phyloP scores from a whole-genome alignment of 1,140 invertebrate genomes.

The Plectus sambesii region DNA sequence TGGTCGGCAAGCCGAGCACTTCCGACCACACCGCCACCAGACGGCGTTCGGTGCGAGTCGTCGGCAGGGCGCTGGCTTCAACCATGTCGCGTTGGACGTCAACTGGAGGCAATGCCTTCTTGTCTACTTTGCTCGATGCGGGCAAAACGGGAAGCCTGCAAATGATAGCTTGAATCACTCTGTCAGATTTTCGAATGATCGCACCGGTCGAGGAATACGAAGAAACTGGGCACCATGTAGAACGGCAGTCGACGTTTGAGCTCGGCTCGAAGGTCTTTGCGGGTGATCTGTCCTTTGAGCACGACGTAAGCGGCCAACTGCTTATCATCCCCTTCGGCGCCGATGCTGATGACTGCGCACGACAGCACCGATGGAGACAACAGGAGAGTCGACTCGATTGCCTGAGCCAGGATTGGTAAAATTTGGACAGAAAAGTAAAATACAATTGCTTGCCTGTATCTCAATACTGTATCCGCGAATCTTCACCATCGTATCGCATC shows the following conservation, averaged over 20 bases:
- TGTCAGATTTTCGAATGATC: conserved; percentile 9
- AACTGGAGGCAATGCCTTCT: conserved; percentile 46
- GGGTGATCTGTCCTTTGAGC: conserved; percentile 40
- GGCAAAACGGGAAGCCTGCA: conserved; percentile 48
- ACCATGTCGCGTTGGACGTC: conserved; percentile 36
- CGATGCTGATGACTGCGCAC: conserved; percentile 48
- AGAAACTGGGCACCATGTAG: conserved; percentile 53
- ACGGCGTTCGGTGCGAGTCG: conserved; percentile 46
- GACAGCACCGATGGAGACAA: conserved; percentile 47
- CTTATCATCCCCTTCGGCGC: conserved; percentile 52
- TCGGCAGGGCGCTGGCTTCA: conserved; percentile 45
- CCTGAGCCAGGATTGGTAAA: conserved; percentile 34
- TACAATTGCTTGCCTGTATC: conserved; percentile 47
- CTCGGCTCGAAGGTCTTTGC: conserved; percentile 47
- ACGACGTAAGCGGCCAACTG: conserved; percentile 52
- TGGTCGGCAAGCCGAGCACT: conserved; percentile 38
- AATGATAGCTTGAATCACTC: conserved; percentile 10
- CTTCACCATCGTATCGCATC: conserved; percentile 53
- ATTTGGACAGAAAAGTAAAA: not conserved
- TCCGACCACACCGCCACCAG: conserved; percentile 47
- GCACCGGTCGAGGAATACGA: conserved; percentile 49
- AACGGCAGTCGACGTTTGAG: conserved; percentile 51
- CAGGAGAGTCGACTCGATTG: conserved; percentile 50
- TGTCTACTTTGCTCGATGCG: conserved; percentile 49
- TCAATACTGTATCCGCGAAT: conserved; percentile 53